Percentiles rank a stretch among this genome's conserved stretches.
phyloP scores from a whole-genome alignment of 2,797 vertebrate species.

The Vireo griseus region DNA sequence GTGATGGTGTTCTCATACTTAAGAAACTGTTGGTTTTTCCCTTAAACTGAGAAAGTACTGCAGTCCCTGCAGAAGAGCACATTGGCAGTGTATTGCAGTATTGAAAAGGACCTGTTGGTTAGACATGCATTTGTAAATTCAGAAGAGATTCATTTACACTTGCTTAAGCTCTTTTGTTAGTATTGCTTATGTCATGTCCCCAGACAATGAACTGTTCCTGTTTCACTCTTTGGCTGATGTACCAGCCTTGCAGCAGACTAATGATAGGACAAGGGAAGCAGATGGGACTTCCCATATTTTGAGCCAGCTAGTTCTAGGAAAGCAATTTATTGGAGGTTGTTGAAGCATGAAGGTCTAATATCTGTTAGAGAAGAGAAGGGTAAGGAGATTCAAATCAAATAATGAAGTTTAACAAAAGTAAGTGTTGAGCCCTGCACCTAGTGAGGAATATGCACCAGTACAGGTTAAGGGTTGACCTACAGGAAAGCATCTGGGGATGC shows the following conservation, averaged over 20 bases:
- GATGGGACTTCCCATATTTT: neutral
- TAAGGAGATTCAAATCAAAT: neutral
- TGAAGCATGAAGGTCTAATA: neutral
- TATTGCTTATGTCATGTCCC: neutral
- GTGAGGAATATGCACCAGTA: neutral
- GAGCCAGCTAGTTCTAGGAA: neutral
- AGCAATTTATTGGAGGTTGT: neutral
- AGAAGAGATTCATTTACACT: neutral
- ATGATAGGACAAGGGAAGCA: neutral
- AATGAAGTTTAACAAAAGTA: neutral
- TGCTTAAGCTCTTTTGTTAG: neutral
- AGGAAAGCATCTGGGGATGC: neutral
- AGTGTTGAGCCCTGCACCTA: neutral
- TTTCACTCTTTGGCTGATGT: neutral
- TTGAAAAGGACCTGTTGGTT: neutral
- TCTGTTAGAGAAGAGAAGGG: neutral
- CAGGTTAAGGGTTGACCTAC: neutral
- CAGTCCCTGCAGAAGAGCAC: neutral
- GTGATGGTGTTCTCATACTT: neutral
- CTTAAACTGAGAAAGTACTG: neutral
- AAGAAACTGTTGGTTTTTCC: neutral
- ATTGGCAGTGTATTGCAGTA: neutral
- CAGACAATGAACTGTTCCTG: neutral
- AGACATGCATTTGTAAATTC: neutral
- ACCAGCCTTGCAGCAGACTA: neutral